phyloP scores from a whole-genome alignment of 2,113 vertebrate species.

The Sarotherodon lohbergeri region DNA sequence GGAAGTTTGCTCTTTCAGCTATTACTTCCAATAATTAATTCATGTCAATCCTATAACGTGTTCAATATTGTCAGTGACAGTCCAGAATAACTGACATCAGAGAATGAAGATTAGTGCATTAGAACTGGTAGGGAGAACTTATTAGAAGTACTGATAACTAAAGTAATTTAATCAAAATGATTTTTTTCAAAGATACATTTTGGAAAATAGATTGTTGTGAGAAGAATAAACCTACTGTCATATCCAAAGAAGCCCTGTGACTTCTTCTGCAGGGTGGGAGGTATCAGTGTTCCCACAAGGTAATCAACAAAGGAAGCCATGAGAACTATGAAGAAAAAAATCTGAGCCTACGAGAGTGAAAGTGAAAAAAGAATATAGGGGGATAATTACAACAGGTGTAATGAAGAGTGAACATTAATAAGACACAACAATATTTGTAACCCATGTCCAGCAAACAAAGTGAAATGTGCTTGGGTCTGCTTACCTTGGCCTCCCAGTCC shows the following conservation, averaged over 20 bases:
- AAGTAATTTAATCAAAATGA: neutral
- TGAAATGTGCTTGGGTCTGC: rapidly evolving
- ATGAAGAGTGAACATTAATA: neutral
- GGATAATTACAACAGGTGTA: neutral
- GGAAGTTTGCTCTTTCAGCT: neutral
- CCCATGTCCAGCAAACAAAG: neutral
- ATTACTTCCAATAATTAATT: neutral
- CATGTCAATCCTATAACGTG: neutral
- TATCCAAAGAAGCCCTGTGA: conserved; percentile 72
- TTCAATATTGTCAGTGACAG: neutral
- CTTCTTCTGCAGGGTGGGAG: conserved; percentile 40
- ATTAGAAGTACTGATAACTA: neutral
- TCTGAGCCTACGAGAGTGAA: conserved; percentile 59
- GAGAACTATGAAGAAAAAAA: conserved; percentile 70
- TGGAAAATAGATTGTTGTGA: neutral
- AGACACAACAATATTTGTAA: neutral
- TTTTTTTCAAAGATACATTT: neutral
- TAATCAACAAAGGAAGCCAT: conserved; percentile 71
- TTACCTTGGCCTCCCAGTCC: conserved; percentile 68
- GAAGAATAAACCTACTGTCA: conserved; percentile 15
- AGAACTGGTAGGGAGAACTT: neutral
- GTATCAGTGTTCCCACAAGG: conserved; percentile 67
- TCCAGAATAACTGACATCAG: neutral
- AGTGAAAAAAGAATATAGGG: neutral
- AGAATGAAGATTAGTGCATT: neutral